Evolutionary conservation across 2,888 invertebrate genomes (phyloP), one percentile per base, ranked within the genome.

Genomic region (Margaritifera margaritifera): DNA sequence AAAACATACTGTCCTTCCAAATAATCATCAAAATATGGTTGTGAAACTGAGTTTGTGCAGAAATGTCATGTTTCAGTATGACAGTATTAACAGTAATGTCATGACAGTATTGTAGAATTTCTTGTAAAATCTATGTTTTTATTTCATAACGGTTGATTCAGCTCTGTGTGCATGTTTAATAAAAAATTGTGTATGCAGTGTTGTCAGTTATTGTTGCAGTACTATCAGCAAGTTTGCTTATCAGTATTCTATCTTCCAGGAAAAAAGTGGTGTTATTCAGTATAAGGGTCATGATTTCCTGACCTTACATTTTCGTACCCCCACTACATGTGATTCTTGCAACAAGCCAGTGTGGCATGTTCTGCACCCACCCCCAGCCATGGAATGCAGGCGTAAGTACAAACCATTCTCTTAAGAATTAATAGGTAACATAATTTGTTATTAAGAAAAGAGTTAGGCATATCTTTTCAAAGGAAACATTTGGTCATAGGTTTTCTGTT

Each of bases 241-340:
- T 68, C 24, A 8, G 56, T 20, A 2, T n/a, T 68, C 11, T 31
- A 19, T 66, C 61, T 74, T 80, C 18, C 77, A 81, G 80, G 84
- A 83, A 62, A 81, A 83, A 69, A 70, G 78, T 52, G 85, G 85
- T 63, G 81, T 86, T 22, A 92, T 95, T 80, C 92, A 93, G 84
- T 93, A 96, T 89, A 96, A 96, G 90, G 95, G 98, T 20, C 99
- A 99, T 91, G 98, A 98, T 91, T 95, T 99, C 89, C 93, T 98
- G 78, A 95, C 95, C 90, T 96, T 99, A 87, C 96, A 96, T 83
- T 99, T 96, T 92, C 98, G 99, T 91, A 98, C 98, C 94, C 98
- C 99, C 68, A 97, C 98, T 19, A 95, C 96, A 82, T 99, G 99
- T 92, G 99, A 99, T 92, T 95, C 96, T 82, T 99, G 99, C 92